phyloP scores from a whole-genome alignment of 2,113 vertebrate genomes.

The Nipponia nippon region DNA sequence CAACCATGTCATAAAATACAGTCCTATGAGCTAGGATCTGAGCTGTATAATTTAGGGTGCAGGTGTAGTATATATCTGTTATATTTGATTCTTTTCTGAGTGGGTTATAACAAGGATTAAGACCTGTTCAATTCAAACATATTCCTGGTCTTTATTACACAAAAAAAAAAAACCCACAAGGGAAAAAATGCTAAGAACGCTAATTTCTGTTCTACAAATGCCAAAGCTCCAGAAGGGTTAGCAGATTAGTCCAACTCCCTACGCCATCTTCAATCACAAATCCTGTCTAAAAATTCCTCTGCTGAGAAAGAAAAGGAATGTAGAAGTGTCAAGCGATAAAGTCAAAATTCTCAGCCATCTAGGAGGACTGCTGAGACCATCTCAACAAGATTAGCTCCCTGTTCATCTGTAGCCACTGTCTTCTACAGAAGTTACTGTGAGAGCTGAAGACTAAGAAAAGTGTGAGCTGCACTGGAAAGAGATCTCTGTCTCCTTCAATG shows the following conservation, averaged over 20 bases:
- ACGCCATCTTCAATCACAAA: neutral
- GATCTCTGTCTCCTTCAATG: neutral
- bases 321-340: too few relatives aligned
- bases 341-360: neutral
- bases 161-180: neutral
- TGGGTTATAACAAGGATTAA: neutral
- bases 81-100: neutral
- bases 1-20: neutral
- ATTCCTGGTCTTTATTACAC: neutral
- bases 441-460: neutral
- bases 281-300: neutral
- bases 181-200: neutral
- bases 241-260: neutral
- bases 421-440: neutral
- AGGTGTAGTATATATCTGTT: neutral
- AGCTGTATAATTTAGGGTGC: neutral
- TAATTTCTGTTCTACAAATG: neutral
- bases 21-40: neutral
- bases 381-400: neutral
- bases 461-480: neutral
- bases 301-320: neutral
- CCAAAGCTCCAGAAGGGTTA: accelerated
- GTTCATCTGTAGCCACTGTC: neutral
- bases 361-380: neutral
- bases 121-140: neutral